Evolutionary conservation across 2,888 invertebrate genomes (phyloP), one percentile per base, ranked within the genome.

Genomic region (Dastarcus helophoroides): DNA sequence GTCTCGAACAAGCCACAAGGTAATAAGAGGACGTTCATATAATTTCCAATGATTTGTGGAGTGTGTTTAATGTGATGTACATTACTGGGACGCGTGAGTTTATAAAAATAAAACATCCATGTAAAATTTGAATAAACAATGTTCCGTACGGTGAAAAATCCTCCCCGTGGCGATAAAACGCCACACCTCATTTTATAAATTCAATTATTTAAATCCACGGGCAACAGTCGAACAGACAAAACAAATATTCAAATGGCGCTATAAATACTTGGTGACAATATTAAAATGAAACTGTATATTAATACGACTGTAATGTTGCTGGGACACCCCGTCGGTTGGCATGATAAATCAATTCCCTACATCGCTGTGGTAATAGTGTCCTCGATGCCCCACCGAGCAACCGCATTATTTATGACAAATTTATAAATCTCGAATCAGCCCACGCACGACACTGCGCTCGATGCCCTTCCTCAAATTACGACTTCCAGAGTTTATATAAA

Each of bases 261-360:
- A 61, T 60, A 62, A 62, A 62, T 60, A 60, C 54, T 54, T 61
- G 60, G 60, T 61, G 62, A 62, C 60, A 62, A 62, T 62, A 62
- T 62, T 62, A 61, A 58, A 62, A 60, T 58, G 54, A 49, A 56
- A 56, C 50, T 44, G 51, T 52, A 55, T 56, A 57, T 59, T 59
- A 59, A 58, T 58, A 53, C 48, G 56, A 53, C 55, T 56, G 56
- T 57, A 56, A 58, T 59, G 56, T 53, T 50, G 51, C 48, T 40
- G 43, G 42, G 51, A 40, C 53, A 40, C 48, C 61, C 58, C 47
- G 53, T 41, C 41, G 58, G 37, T 43, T 45, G 46, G 50, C 54
- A 58, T 60, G 60, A 61, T 61, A 61, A 61, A 61, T 61, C 60
- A 61, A 61, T 61, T 60, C 53, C 56, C 54, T 52, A 56, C 59